Evolutionary conservation across 1,140 invertebrate genomes (phyloP).

Genomic region (Plutomurus gul): DNA sequence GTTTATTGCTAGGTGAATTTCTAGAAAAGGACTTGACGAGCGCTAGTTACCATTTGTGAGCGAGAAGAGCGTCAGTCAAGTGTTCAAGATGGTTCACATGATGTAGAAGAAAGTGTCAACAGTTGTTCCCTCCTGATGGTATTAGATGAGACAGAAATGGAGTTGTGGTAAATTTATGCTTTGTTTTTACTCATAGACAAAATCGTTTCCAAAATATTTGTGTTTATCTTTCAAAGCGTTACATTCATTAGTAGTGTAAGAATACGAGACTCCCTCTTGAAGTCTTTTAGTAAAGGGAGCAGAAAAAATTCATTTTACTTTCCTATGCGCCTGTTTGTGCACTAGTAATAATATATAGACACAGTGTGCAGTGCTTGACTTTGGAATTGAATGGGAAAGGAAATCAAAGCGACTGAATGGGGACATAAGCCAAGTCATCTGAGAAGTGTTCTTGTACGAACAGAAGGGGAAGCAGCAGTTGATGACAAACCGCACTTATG

Average conservation of each 20-base stretch:
- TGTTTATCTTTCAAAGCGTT: conserved; percentile 49
- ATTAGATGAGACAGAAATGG: conserved; percentile 19
- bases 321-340: too few species aligned
- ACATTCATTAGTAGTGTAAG: conserved; percentile 44
- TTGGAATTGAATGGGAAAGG: background rate
- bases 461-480: background rate
- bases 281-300: too few species aligned
- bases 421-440: background rate
- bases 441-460: conserved; percentile 4
- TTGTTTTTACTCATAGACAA: conserved; percentile 45
- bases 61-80: background rate
- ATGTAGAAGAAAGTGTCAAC: conserved; percentile 24
- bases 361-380: too few species aligned
- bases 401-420: background rate
- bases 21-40: background rate
- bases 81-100: background rate
- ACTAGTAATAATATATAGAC: too few species aligned
- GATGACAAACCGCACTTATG: conserved; percentile 24
- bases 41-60: conserved; percentile 7
- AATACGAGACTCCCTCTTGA: background rate
- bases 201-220: conserved; percentile 45
- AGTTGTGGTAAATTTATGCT: conserved; percentile 45
- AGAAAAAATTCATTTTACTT: too few species aligned
- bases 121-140: conserved; percentile 1
- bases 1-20: background rate